phyloP scores from a whole-genome alignment of 2,888 invertebrate genomes.

The Dicyrtoma fusca region DNA sequence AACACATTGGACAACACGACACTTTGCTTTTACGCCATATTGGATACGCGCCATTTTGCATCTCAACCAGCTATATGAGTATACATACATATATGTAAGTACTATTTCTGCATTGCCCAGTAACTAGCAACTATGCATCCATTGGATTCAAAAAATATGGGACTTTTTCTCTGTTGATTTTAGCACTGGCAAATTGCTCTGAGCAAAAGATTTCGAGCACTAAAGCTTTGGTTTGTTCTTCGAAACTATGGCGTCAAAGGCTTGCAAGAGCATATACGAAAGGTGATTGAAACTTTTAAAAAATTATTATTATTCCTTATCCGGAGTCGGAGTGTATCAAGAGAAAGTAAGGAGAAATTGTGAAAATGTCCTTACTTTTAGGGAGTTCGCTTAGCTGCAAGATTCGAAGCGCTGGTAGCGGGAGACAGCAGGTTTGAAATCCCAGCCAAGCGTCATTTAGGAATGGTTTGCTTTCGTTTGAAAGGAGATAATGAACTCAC shows the following conservation, averaged over 20 bases:
- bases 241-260: constrained; percentile 89
- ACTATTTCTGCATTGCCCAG: too few species aligned
- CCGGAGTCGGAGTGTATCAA: neutral
- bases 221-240: constrained; percentile 97
- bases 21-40: too few species aligned
- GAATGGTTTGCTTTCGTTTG: constrained; percentile 88
- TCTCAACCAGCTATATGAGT: too few species aligned
- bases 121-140: too few species aligned
- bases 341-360: neutral
- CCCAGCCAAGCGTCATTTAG: constrained; percentile 81
- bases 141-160: too few species aligned
- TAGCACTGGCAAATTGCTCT: constrained; percentile 98
- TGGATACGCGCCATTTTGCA: too few species aligned
- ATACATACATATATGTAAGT: too few species aligned
- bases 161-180: constrained; percentile 53
- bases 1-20: too few species aligned
- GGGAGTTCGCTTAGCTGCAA: constrained; percentile 86
- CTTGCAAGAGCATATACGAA: constrained; percentile 87
- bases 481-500: constrained; percentile 77
- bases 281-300: constrained; percentile 70
- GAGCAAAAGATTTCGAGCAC: constrained; percentile 86
- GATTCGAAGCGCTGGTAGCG: constrained; percentile 83
- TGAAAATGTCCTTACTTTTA: constrained; percentile 59
- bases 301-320: too few species aligned
- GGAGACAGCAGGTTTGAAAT: constrained; percentile 88